A percentile compares a stretch with the other conserved stretches of the same genome.
These are phyloP conservation scores for Pseudochaenichthys georgianus DNA, from an alignment of 2,797 vertebrate genomes.

Conservation along the genomic window DNA sequence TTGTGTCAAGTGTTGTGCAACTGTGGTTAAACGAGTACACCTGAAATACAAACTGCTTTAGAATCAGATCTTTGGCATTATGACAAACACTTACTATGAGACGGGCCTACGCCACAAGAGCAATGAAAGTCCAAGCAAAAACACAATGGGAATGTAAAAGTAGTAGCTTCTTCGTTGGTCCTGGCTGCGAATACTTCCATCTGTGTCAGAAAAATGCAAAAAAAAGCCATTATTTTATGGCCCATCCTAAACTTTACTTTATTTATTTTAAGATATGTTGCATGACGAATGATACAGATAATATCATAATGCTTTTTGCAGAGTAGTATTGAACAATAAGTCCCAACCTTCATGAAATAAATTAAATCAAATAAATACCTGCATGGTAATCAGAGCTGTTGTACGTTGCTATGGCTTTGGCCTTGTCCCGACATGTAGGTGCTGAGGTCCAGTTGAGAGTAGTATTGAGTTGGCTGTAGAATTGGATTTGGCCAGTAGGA, in stretches of 20 bases:
- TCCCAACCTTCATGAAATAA: not conserved
- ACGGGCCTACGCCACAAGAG: not conserved
- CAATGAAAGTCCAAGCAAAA: constrained; percentile 16
- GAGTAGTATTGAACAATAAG: not conserved
- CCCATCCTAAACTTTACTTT: not conserved
- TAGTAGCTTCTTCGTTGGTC: too few relatives aligned
- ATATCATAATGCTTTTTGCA: not conserved
- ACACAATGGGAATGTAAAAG: not conserved
- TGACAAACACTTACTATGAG: constrained; percentile 6
- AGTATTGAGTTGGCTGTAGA: constrained; percentile 27
- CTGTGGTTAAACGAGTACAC: not conserved
- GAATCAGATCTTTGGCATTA: not conserved
- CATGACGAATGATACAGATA: not conserved
- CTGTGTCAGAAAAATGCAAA: not conserved
- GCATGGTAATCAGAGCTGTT: rapidly evolving
- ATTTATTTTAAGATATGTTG: not conserved
- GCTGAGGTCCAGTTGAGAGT: rapidly evolving
- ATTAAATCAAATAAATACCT: constrained; percentile 18
- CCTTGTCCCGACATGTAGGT: not conserved
- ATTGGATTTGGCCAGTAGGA: rapidly evolving
- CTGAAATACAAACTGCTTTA: not conserved
- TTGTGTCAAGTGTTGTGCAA: constrained; percentile 8
- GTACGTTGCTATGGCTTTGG: not conserved
- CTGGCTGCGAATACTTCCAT: rapidly evolving
- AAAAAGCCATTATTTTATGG: not conserved